phyloP scores from a whole-genome alignment of 2,113 vertebrate genomes.

The Ptilorrhoa leucosticta region DNA sequence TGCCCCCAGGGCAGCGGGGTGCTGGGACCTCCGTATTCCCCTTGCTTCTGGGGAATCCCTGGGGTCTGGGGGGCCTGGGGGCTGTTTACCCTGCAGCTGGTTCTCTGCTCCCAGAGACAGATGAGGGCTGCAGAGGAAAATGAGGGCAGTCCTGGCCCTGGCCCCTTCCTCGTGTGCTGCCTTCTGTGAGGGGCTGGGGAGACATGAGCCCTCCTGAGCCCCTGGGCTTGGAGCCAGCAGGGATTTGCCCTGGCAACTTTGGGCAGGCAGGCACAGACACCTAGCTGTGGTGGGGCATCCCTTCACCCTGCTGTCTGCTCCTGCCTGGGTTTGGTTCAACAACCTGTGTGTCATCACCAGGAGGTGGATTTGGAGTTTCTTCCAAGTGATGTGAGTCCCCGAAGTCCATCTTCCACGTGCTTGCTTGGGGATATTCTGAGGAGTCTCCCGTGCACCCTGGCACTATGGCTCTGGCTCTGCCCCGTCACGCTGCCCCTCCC shows the following conservation, averaged over 20 bases:
- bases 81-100: neutral
- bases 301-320: neutral
- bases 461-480: neutral
- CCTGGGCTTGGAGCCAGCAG: neutral
- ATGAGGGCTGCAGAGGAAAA: neutral
- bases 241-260: neutral
- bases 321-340: neutral
- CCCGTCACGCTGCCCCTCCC: neutral
- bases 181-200: neutral
- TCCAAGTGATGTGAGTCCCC: neutral
- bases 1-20: rapidly evolving
- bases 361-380: neutral
- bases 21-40: neutral
- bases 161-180: rapidly evolving
- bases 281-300: neutral
- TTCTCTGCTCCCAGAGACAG: neutral
- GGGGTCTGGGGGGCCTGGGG: neutral
- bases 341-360: neutral
- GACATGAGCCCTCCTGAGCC: neutral
- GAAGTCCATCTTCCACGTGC: rapidly evolving
- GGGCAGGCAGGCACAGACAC: neutral
- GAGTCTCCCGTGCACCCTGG: neutral
- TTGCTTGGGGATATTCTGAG: neutral
- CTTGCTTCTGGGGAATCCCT: neutral
- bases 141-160: neutral